Conservation (phyloP, 2,797 vertebrate species). For the Allobates femoralis region DNA sequence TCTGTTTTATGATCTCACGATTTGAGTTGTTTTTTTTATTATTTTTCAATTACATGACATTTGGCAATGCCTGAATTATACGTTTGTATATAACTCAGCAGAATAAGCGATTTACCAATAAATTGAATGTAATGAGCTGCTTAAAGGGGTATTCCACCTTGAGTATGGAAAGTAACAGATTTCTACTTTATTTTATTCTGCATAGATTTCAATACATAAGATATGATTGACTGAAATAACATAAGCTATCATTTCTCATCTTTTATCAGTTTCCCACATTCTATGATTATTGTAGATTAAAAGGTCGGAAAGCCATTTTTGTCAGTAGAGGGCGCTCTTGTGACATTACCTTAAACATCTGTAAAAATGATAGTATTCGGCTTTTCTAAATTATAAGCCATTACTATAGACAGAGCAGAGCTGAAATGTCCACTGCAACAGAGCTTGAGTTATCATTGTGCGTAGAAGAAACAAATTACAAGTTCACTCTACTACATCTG, state of each 20-base stretch:
- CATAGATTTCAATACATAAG: no score
- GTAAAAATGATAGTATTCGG: not conserved
- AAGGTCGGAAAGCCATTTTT: not conserved
- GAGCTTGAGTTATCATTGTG: not conserved
- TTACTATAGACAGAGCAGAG: not conserved
- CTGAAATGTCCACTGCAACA: not conserved
- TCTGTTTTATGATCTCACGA: conserved; percentile 30
- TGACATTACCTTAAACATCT: not conserved
- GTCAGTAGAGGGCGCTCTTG: conserved; percentile 38
- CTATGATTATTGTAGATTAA: not conserved
- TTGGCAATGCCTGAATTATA: conserved; percentile 30
- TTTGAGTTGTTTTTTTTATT: conserved; percentile 40
- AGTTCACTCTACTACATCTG: no score
- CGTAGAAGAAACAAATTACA: not conserved
- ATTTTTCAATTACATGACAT: conserved; percentile 57
- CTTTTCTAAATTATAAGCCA: not conserved
- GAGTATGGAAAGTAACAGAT: not conserved
- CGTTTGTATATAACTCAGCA: conserved; percentile 4
- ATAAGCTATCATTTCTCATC: not conserved
- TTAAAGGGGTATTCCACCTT: not conserved
- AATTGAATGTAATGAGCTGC: not conserved
- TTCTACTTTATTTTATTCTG: no score
- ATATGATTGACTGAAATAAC: not conserved
- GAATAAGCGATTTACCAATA: conserved; percentile 29
- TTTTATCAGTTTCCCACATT: not conserved